phyloP scores from a whole-genome alignment of 2,888 invertebrate genomes.

The Campoletis raptor region DNA sequence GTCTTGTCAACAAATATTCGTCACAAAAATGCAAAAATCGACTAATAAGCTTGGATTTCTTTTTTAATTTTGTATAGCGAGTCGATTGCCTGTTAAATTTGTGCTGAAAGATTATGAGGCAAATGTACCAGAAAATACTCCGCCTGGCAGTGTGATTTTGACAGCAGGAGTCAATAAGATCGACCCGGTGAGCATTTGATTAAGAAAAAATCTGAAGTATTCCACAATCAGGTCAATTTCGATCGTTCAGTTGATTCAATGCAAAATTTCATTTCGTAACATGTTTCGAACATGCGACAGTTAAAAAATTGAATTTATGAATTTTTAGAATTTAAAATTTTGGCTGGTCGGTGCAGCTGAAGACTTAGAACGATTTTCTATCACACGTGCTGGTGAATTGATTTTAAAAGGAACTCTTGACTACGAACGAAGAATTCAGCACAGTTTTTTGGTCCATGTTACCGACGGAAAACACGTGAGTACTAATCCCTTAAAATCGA shows the following conservation, averaged over 20 bases:
- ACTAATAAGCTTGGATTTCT: not conserved
- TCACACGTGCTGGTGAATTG: slow-evolving; percentile 93
- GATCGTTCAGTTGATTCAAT: not conserved
- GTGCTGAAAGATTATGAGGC: slow-evolving; percentile 90
- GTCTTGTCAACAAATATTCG: no score
- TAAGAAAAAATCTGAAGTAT: not conserved
- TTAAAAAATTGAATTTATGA: not conserved
- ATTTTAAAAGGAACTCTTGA: slow-evolving; percentile 91
- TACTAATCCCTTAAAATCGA: slow-evolving; percentile 48
- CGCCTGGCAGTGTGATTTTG: slow-evolving; percentile 90
- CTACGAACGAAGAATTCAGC: slow-evolving; percentile 90
- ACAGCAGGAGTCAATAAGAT: slow-evolving; percentile 86
- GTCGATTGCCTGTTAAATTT: slow-evolving; percentile 87
- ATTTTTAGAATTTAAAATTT: slow-evolving; percentile 89
- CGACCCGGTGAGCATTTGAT: slow-evolving; percentile 78
- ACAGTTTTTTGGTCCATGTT: slow-evolving; percentile 92
- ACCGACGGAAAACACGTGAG: slow-evolving; percentile 91
- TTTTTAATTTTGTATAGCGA: slow-evolving; percentile 73
- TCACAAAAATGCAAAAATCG: not conserved
- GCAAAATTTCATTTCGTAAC: not conserved
- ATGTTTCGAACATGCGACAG: not conserved
- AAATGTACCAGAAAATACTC: slow-evolving; percentile 91
- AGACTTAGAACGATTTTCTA: slow-evolving; percentile 91
- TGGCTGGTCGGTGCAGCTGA: slow-evolving; percentile 90
- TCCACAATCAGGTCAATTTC: not conserved